phyloP scores from a whole-genome alignment of 1,140 invertebrate genomes.

The Batillaria attramentaria region DNA sequence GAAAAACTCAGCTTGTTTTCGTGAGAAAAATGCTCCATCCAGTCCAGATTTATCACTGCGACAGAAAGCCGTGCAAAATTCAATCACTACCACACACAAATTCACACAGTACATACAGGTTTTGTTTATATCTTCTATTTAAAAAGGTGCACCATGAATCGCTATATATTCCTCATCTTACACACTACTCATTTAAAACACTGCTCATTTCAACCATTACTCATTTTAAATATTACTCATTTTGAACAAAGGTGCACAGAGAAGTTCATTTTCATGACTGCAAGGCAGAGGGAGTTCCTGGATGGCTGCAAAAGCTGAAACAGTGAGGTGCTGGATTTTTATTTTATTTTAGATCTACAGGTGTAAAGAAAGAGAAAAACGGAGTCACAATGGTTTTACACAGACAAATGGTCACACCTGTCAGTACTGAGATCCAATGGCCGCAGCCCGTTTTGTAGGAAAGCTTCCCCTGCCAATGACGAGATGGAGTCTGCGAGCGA shows the following conservation, averaged over 20 bases:
- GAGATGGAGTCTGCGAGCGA: slow-evolving; percentile 25
- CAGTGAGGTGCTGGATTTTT: no score
- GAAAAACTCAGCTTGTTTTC: slow-evolving; percentile 89
- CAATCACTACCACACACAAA: not conserved
- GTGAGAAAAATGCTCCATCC: slow-evolving; percentile 73
- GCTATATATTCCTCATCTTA: not conserved
- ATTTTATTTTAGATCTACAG: no score
- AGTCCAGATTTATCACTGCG: slow-evolving; percentile 42
- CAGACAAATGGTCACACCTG: no score
- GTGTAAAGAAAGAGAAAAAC: not conserved
- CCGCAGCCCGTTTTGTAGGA: not conserved
- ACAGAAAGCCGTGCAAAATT: slow-evolving; percentile 12
- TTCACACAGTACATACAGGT: no score
- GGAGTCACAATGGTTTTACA: not conserved
- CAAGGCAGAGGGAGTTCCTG: no score
- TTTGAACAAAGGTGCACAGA: no score
- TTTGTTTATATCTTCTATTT: no score
- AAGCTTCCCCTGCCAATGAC: not conserved
- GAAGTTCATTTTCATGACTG: no score
- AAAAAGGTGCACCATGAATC: not conserved
- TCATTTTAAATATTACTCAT: no score
- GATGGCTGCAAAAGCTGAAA: no score
- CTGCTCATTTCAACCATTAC: not conserved
- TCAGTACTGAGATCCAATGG: no score
- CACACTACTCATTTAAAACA: not conserved